These are phyloP conservation scores for Tetraneura akinire DNA, from an alignment of 1,140 invertebrate species.

Conservation along the genomic window DNA sequence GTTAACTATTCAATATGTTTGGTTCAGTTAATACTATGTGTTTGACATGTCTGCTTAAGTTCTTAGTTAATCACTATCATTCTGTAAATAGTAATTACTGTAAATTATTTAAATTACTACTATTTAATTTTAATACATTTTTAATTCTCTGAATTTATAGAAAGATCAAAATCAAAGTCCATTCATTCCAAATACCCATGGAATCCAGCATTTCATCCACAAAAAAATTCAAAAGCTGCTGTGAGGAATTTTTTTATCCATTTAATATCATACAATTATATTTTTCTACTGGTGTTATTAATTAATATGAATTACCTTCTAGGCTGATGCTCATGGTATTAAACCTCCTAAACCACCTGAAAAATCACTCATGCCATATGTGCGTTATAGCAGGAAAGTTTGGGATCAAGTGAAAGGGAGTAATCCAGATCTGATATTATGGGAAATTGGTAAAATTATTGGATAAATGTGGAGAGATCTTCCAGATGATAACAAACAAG, in stretches of 20 bases:
- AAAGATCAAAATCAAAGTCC: conserved; percentile 72
- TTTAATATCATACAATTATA: not conserved
- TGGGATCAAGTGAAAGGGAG: conserved; percentile 95
- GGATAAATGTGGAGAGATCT: conserved; percentile 98
- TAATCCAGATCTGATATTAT: conserved; percentile 92
- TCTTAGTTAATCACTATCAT: too few species aligned
- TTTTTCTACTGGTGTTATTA: not conserved
- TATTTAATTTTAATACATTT: not conserved
- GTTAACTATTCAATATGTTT: too few species aligned
- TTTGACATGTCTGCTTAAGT: too few species aligned
- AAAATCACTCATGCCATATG: conserved; percentile 97
- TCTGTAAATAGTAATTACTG: too few species aligned
- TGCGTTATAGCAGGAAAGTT: conserved; percentile 95
- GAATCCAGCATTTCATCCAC: conserved; percentile 89
- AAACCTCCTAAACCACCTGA: conserved; percentile 97
- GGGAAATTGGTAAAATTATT: conserved; percentile 99
- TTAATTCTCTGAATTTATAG: conserved; percentile 57
- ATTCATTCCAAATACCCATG: conserved; percentile 84
- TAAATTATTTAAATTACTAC: too few species aligned
- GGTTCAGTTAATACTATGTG: too few species aligned
- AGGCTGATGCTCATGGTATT: conserved; percentile 75
- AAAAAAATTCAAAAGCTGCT: conserved; percentile 83
- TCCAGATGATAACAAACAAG: conserved; percentile 88
- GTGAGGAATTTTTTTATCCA: conserved; percentile 62
- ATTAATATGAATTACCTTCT: not conserved